These are phyloP conservation scores for Shargacucullia verbasci DNA, from an alignment of 2,888 invertebrate species.

Conservation along the genomic window DNA sequence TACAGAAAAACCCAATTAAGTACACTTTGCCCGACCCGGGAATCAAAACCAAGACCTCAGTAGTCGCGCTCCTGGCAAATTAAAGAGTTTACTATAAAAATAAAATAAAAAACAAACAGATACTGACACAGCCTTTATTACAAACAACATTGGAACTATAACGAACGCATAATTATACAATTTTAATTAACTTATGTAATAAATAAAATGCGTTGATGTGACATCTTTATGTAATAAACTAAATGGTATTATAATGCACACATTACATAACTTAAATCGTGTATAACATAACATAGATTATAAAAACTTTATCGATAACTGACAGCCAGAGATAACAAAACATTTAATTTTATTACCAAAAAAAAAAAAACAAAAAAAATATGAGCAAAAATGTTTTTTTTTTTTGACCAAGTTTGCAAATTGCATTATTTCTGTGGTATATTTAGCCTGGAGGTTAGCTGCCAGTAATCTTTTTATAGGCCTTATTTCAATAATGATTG, in stretches of 20 bases:
- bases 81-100: not conserved
- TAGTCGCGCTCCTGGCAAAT: too few relatives aligned
- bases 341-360: too few relatives aligned
- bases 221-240: not conserved
- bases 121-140: slow-evolving; percentile 62
- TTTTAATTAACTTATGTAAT: not conserved
- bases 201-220: not conserved
- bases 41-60: too few relatives aligned
- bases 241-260: slow-evolving; percentile 1
- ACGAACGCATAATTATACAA: slow-evolving; percentile 9
- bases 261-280: slow-evolving; percentile 8
- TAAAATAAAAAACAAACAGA: slow-evolving; percentile 2
- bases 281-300: not conserved
- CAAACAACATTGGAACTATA: slow-evolving; percentile 32
- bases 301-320: not conserved
- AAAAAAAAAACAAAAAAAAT: too few relatives aligned
- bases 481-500: too few relatives aligned
- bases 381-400: too few relatives aligned
- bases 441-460: too few relatives aligned
- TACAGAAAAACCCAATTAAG: too few relatives aligned
- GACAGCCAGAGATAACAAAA: not conserved
- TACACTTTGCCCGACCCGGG: too few relatives aligned
- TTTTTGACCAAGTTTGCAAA: too few relatives aligned
- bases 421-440: not conserved
- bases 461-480: too few relatives aligned